Percentiles rank a stretch among this genome's conserved stretches.
These are phyloP conservation scores for Python bivittatus DNA, from an alignment of 2,113 vertebrate species.

Conservation along the genomic window DNA sequence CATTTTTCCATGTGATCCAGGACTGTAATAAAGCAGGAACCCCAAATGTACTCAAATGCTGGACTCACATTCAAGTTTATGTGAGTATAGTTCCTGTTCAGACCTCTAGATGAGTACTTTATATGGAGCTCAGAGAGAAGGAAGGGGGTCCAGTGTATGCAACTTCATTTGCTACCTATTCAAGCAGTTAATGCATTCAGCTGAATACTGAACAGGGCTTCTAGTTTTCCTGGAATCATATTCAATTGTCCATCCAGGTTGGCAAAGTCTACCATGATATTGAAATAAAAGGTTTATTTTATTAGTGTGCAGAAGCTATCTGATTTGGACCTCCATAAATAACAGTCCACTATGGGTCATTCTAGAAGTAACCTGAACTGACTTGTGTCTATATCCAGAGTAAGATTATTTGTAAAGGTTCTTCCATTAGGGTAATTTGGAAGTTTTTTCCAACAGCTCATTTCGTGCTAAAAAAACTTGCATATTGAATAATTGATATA, in stretches of 20 bases:
- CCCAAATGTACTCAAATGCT: background rate
- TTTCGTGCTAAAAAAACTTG: background rate
- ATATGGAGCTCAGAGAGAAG: background rate
- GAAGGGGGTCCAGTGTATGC: background rate
- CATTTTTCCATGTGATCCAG: background rate
- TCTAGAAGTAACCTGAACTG: too few relatives aligned
- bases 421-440: too few relatives aligned
- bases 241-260: background rate
- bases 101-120: background rate
- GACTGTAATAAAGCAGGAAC: background rate
- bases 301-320: background rate
- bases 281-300: background rate
- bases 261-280: background rate
- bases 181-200: background rate
- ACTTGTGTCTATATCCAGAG: too few relatives aligned
- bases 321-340: background rate
- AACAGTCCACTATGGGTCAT: too few relatives aligned
- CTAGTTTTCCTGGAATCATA: background rate
- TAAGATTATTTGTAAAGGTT: too few relatives aligned
- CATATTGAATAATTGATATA: background rate
- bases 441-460: too few relatives aligned
- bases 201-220: background rate
- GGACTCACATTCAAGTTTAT: background rate
- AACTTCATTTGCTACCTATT: background rate
- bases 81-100: background rate